Conservation (phyloP, 2,113 vertebrate species). For the Salvelinus namaycush region DNA sequence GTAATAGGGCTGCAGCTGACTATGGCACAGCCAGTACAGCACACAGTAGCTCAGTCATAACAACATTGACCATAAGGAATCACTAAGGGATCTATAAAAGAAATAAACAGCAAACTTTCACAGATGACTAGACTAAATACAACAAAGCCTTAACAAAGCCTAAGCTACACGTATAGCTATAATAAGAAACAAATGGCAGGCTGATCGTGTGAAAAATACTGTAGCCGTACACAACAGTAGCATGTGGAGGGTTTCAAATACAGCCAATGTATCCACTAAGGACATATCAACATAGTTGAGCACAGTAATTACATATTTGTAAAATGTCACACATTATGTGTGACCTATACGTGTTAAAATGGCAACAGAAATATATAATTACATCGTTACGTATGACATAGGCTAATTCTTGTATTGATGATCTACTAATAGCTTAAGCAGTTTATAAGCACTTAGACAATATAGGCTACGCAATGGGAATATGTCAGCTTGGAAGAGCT, state of each 20-base stretch:
- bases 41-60: constrained; percentile 32
- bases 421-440: no score
- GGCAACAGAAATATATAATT: no score
- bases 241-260: background rate
- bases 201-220: background rate
- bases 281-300: no score
- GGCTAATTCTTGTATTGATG: no score
- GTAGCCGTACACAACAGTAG: background rate
- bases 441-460: no score
- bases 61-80: constrained; percentile 14
- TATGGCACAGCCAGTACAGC: constrained; percentile 1
- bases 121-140: constrained; percentile 39
- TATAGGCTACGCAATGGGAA: no score
- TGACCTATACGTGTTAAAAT: no score
- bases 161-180: constrained; percentile 22
- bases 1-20: background rate
- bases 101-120: constrained; percentile 40
- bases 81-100: constrained; percentile 40
- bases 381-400: no score
- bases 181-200: constrained; percentile 58
- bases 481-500: no score
- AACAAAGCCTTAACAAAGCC: background rate
- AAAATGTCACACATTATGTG: no score
- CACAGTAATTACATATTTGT: no score
- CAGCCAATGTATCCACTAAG: no score